Evolutionary conservation across 2,113 vertebrate species (phyloP).

Genomic region (Empidonax traillii): DNA sequence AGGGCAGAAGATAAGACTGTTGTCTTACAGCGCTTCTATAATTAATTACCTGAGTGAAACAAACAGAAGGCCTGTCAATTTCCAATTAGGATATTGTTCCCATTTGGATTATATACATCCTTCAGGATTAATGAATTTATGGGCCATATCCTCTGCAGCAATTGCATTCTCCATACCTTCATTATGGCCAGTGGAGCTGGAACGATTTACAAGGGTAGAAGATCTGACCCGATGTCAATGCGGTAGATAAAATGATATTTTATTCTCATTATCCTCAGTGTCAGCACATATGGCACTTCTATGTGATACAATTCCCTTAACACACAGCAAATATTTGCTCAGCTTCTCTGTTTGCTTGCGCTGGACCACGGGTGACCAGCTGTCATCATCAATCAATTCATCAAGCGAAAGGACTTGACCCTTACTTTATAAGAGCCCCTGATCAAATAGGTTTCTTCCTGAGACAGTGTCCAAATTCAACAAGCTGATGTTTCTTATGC

Average conservation of each 20-base stretch:
- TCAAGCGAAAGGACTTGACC: background rate
- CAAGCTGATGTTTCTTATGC: background rate
- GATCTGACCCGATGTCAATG: background rate
- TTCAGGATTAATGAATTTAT: background rate
- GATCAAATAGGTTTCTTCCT: background rate
- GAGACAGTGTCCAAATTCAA: background rate
- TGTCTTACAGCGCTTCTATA: background rate
- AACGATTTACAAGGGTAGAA: background rate
- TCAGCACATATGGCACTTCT: background rate
- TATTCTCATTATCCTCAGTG: background rate
- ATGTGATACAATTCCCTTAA: background rate
- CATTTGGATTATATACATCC: background rate
- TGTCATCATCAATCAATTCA: background rate
- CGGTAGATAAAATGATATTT: background rate
- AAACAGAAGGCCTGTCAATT: background rate
- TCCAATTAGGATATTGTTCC: background rate
- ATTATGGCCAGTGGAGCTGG: background rate
- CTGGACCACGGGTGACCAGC: background rate
- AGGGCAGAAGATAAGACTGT: background rate
- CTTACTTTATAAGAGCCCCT: background rate
- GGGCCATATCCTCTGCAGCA: background rate
- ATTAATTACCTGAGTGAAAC: background rate
- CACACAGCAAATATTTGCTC: background rate
- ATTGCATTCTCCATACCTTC: background rate
- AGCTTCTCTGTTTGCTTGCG: background rate